phyloP scores from a whole-genome alignment of 30 jellyfish, hydroid and myxozoan species.

The Hydractinia symbiolongicarpus region DNA sequence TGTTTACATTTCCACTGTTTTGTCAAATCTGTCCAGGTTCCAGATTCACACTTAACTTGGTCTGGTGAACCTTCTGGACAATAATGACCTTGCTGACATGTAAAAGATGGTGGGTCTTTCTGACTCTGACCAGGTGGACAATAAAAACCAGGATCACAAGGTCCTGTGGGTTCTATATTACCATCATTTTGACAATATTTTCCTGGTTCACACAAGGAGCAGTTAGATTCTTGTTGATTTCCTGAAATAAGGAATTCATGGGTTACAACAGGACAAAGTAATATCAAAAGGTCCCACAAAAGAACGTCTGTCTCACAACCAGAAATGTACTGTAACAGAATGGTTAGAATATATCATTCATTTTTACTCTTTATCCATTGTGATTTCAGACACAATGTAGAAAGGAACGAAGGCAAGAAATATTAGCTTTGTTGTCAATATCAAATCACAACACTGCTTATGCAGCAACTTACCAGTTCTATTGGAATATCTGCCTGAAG shows the following conservation, averaged over 20 bases:
- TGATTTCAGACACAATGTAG: no score
- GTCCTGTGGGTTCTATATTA: constrained; percentile 69
- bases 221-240: constrained; percentile 40
- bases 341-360: no score
- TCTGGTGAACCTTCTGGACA: constrained; percentile 77
- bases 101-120: constrained; percentile 36
- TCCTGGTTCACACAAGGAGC: constrained; percentile 70
- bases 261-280: no score
- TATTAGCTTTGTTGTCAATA: no score
- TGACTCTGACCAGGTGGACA: constrained; percentile 86
- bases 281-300: no score
- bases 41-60: constrained; percentile 76
- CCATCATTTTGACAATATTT: constrained; percentile 74
- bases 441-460: not conserved
- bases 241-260: constrained; percentile 36
- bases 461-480: constrained; percentile 52
- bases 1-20: constrained; percentile 48
- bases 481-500: constrained; percentile 79
- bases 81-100: constrained; percentile 60
- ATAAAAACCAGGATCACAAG: constrained; percentile 73
- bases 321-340: no score
- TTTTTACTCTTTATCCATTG: no score
- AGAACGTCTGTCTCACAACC: no score
- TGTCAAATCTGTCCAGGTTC: constrained; percentile 59
- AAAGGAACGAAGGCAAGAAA: no score